Evolutionary conservation across 2,888 invertebrate species (phyloP).

Genomic region (Mesoligia furuncula): DNA sequence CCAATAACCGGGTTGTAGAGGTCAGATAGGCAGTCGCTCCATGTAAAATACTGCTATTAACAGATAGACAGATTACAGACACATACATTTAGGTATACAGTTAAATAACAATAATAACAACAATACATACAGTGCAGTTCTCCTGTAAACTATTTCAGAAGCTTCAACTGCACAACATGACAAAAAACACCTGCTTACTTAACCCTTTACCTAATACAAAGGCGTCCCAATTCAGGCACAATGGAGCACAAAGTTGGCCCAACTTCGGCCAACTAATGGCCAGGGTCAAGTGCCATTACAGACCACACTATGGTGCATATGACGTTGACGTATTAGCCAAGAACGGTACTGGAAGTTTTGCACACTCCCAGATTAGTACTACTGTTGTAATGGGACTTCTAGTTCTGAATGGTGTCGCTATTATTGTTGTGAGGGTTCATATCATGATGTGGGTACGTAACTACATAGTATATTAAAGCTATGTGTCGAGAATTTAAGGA

Average conservation of each 20-base stretch:
- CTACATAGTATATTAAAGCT: neutral
- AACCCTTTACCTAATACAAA: constrained; percentile 35
- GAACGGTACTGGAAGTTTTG: constrained; percentile 36
- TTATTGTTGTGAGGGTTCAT: constrained; percentile 11
- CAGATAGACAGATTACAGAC: too few species aligned
- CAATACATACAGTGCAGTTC: neutral
- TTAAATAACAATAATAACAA: neutral
- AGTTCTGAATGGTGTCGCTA: neutral
- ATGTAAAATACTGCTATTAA: too few species aligned
- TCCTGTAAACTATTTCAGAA: neutral
- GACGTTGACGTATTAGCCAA: constrained; percentile 60
- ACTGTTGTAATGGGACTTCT: constrained; percentile 28
- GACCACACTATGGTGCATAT: constrained; percentile 54
- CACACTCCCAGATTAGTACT: constrained; percentile 33
- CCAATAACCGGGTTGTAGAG: too few species aligned
- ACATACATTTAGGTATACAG: too few species aligned
- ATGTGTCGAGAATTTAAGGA: neutral
- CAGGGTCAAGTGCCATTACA: constrained; percentile 60
- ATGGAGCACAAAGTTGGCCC: constrained; percentile 37
- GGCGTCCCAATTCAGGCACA: constrained; percentile 19
- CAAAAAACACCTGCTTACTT: constrained; percentile 8
- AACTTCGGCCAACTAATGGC: constrained; percentile 53
- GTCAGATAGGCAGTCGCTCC: too few species aligned
- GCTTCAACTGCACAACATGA: neutral
- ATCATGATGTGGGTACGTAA: neutral